Percentiles rank a stretch among this genome's conserved stretches.
Evolutionary conservation across 2,888 invertebrate species (phyloP).

Genomic region (Lycophotia porphyrea): DNA sequence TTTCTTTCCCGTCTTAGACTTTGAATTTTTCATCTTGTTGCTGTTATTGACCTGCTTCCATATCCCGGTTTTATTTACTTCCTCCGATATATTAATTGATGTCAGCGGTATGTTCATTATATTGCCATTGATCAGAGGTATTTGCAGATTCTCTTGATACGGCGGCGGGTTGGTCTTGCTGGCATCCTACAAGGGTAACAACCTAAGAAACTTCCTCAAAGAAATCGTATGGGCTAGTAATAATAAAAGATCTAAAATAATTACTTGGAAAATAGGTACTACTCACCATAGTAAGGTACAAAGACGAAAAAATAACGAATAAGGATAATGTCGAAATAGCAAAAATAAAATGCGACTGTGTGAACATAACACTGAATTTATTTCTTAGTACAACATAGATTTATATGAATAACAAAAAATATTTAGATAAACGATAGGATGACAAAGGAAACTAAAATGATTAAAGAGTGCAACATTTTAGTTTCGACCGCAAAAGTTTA

Average conservation of each 20-base stretch:
- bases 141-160: slow-evolving; percentile 94
- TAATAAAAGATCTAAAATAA: slow-evolving; percentile 36
- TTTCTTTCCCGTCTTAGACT: slow-evolving; percentile 85
- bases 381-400: slow-evolving; percentile 71
- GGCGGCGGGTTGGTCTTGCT: slow-evolving; percentile 87
- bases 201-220: slow-evolving; percentile 72
- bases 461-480: slow-evolving; percentile 73
- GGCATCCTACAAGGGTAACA: slow-evolving; percentile 83
- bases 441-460: slow-evolving; percentile 76
- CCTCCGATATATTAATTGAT: slow-evolving; percentile 97
- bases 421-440: slow-evolving; percentile 67
- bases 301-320: slow-evolving; percentile 63
- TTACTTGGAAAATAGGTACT: slow-evolving; percentile 56
- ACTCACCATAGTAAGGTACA: slow-evolving; percentile 69
- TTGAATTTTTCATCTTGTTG: slow-evolving; percentile 87
- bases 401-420: slow-evolving; percentile 72
- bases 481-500: slow-evolving; percentile 83
- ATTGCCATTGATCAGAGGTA: slow-evolving; percentile 96
- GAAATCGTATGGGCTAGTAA: slow-evolving; percentile 44
- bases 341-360: slow-evolving; percentile 80
- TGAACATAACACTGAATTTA: slow-evolving; percentile 80
- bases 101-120: slow-evolving; percentile 96
- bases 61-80: slow-evolving; percentile 97
- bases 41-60: slow-evolving; percentile 97
- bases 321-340: slow-evolving; percentile 71